A percentile compares a stretch with the other conserved stretches of the same genome.
Evolutionary conservation across 30 jellyfish, hydroid and myxozoan genomes (phyloP).

Genomic region (Hydractinia symbiolongicarpus): DNA sequence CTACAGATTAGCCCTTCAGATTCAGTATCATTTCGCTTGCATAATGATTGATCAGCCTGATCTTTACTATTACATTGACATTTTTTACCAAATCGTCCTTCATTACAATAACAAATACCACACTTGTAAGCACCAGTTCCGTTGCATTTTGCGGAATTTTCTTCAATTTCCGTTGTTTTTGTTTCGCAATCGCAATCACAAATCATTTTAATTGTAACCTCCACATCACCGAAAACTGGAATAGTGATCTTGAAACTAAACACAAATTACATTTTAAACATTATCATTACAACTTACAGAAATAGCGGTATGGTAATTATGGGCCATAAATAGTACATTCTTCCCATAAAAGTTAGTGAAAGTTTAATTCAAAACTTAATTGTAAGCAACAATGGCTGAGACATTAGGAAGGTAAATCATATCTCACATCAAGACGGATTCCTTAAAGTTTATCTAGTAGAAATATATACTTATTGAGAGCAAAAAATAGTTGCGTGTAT

Average conservation of each 20-base stretch:
- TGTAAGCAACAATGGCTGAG: no score
- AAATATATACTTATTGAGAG: no score
- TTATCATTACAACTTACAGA: no score
- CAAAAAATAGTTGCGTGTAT: no score
- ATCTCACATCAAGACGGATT: no score
- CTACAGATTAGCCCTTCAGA: slow-evolving; percentile 55
- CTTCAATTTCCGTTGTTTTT: slow-evolving; percentile 40
- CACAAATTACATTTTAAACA: not conserved
- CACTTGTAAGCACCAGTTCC: slow-evolving; percentile 57
- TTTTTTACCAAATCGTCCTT: slow-evolving; percentile 46
- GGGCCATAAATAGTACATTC: no score
- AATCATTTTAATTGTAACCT: slow-evolving; percentile 42
- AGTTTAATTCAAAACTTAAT: no score
- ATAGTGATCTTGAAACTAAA: slow-evolving; percentile 39
- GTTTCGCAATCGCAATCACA: slow-evolving; percentile 64
- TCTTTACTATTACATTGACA: slow-evolving; percentile 22
- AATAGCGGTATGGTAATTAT: no score
- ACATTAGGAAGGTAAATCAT: no score
- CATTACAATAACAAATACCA: slow-evolving; percentile 68
- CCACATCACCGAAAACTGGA: slow-evolving; percentile 82
- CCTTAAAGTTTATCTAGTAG: no score
- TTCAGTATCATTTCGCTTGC: not conserved
- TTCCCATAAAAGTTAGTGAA: no score
- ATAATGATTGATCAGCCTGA: slow-evolving; percentile 9
- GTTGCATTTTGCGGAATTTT: slow-evolving; percentile 39